Conservation (phyloP, 2,113 vertebrate species). For the Phaethon lepturus region DNA sequence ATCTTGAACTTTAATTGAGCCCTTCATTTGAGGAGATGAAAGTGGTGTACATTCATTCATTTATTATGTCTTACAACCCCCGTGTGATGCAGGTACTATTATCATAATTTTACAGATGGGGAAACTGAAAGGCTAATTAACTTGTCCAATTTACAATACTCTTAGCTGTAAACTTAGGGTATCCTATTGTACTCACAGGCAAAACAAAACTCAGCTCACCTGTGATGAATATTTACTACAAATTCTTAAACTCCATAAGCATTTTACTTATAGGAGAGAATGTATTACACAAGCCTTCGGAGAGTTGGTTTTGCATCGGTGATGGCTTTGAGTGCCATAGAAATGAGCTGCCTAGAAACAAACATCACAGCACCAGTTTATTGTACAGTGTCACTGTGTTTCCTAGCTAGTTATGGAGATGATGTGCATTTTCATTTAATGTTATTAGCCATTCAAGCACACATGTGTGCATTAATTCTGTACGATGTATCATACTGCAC, state of each 20-base stretch:
- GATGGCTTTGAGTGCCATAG: not conserved
- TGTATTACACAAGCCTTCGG: not conserved
- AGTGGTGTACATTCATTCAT: constrained; percentile 16
- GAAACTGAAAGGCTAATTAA: constrained; percentile 50
- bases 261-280: not conserved
- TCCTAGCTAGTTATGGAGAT: not conserved
- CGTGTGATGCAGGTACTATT: constrained; percentile 40
- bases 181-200: not conserved
- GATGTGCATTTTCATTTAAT: not conserved
- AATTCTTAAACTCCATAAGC: not conserved
- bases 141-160: constrained; percentile 51
- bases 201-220: constrained; percentile 32
- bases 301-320: not conserved
- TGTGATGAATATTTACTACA: not conserved
- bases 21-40: constrained; percentile 51
- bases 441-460: not conserved
- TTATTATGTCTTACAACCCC: constrained; percentile 40
- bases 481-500: too few species aligned
- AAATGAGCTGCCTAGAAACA: not conserved
- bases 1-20: constrained; percentile 57
- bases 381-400: not conserved
- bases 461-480: not conserved
- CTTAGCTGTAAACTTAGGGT: constrained; percentile 22
- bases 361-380: not conserved
- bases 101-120: constrained; percentile 45